Conservation (phyloP, 2,888 invertebrate genomes). For the Callosobruchus maculatus region DNA sequence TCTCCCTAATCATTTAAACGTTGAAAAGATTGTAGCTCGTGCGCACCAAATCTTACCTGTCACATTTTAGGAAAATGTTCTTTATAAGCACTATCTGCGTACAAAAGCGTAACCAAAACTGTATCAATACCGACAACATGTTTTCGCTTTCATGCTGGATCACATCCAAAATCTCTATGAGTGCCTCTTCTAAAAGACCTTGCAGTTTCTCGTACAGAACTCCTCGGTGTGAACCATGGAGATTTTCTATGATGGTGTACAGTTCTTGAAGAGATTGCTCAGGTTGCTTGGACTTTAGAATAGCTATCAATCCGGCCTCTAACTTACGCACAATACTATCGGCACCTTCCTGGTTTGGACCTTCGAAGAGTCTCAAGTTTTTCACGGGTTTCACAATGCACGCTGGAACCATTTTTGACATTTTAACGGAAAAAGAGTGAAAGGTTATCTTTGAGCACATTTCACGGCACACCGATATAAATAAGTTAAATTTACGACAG, state of each 20-base stretch:
- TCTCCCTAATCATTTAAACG: too few species aligned
- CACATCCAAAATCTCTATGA: slow-evolving; percentile 79
- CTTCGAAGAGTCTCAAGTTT: background rate
- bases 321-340: background rate
- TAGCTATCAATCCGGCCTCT: background rate
- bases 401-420: background rate
- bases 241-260: slow-evolving; percentile 92
- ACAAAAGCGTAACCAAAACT: slow-evolving; percentile 91
- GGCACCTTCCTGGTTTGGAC: background rate
- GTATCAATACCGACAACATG: slow-evolving; percentile 82
- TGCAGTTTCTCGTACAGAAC: slow-evolving; percentile 76
- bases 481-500: background rate
- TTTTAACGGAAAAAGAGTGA: background rate
- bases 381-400: background rate
- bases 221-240: slow-evolving; percentile 55
- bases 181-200: slow-evolving; percentile 76
- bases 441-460: background rate
- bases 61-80: slow-evolving; percentile 94
- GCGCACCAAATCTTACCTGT: slow-evolving; percentile 49
- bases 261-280: slow-evolving; percentile 73
- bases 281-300: slow-evolving; percentile 15
- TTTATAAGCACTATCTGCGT: slow-evolving; percentile 95
- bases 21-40: too few species aligned
- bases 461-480: background rate
- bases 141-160: slow-evolving; percentile 83